phyloP scores from a whole-genome alignment of 2,888 invertebrate genomes.

The Chymomyza fuscimana region DNA sequence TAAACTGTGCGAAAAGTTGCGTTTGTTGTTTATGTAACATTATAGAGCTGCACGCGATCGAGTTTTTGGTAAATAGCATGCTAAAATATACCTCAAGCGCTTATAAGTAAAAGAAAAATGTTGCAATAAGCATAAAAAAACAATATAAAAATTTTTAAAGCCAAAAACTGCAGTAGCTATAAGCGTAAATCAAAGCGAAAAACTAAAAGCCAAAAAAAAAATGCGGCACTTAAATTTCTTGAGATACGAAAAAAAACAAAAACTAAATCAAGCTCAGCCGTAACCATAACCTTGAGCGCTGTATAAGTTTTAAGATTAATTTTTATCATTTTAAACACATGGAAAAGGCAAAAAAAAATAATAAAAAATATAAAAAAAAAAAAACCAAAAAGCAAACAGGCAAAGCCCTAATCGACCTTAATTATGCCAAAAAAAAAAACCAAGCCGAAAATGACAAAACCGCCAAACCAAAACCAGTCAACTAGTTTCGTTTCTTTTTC shows the following conservation, averaged over 20 bases:
- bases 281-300: slow-evolving; percentile 64
- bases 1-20: neutral
- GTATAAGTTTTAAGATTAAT: slow-evolving; percentile 38
- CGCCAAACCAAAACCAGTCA: slow-evolving; percentile 26
- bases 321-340: slow-evolving; percentile 34
- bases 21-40: slow-evolving; percentile 19
- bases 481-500: slow-evolving; percentile 15
- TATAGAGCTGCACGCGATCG: slow-evolving; percentile 14
- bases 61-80: neutral
- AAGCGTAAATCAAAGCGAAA: slow-evolving; percentile 23
- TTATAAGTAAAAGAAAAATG: neutral
- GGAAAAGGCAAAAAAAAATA: slow-evolving; percentile 32
- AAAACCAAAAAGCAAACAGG: neutral
- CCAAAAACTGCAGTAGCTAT: too few relatives aligned
- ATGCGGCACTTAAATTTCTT: slow-evolving; percentile 6
- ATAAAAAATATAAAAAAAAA: neutral
- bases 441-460: slow-evolving; percentile 46
- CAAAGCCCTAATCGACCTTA: slow-evolving; percentile 69
- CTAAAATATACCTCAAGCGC: too few relatives aligned
- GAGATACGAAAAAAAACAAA: slow-evolving; percentile 47
- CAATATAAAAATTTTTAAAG: slow-evolving; percentile 27
- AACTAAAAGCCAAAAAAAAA: neutral
- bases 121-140: slow-evolving; percentile 2
- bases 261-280: slow-evolving; percentile 48
- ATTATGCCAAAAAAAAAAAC: slow-evolving; percentile 53